Base-by-base conservation (phyloP, 2,113 vertebrate species). In the Brachyhypopomus gauderio region DNA sequence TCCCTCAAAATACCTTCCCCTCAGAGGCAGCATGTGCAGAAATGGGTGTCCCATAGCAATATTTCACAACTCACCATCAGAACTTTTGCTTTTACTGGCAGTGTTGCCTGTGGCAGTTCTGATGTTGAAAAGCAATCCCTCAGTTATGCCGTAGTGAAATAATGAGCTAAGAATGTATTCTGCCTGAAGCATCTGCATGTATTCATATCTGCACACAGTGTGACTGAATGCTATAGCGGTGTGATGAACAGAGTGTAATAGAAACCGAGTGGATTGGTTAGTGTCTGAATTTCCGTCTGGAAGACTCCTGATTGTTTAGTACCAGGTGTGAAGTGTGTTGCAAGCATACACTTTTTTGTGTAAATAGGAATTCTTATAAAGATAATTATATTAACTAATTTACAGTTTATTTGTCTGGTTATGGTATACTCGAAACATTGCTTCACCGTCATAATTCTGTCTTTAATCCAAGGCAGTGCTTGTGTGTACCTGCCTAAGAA, bases 41-140 rank as follows among this genome's bases (percentile, higher is more conserved):
- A 81, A 80, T 27, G 17, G 72, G 22, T 52, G 56, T 75, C 60
- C 22, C 64, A 48, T 81, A 67, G 79, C 27, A 81, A 72, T 52
- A 62, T 62, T 60, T 81, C 56, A 27, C 62, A 75, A 75, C 62
- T 48, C 56, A 23, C 27, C 41, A 38, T 74, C 34, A 72, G 58
- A 27, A 75, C 27, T 66, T 52, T 52, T 52, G 45, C 45, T 52
- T 52, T 81, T 52, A 75, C 41, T 48, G 27, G 27, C 36, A 14
- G 30, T 81, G 41, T 75, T 81, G 79, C 79, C 72, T 58, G 72
- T 67, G 72, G 79, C 48, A 5, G 9, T 27, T 63, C 45, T 66
- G 62, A 48, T 75, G 20, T 75, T 16, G 72, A 75, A 81, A 48
- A 75, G 75, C 22, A 41, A 27, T 19, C 59, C 60, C 12, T 55